Base-by-base conservation (phyloP, 2,888 invertebrate genomes). In the Diloba caeruleocephala region DNA sequence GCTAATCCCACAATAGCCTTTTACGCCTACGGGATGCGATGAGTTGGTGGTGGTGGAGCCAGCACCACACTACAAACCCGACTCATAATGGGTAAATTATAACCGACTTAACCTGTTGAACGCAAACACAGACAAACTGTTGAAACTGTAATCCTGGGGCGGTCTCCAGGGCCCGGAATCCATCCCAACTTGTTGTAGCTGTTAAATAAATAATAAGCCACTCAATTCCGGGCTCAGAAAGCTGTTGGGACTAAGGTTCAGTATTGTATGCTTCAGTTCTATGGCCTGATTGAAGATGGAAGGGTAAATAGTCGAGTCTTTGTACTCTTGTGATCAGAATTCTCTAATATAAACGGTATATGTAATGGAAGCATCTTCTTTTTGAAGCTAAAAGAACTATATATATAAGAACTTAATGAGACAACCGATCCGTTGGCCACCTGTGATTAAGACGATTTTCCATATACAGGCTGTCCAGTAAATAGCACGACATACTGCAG, bases 141-240 rank as follows among this genome's bases (percentile, higher is more conserved):
- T 34, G 44, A 7, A 4, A 49, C 14, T 29, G 37, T 49, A 61
- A 59, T 59, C 55, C 42, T 51, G 60, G 32, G 36, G 17, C 17
- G 3, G 13, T 56, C 65, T 46, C 59, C 17, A 9, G 48, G 43
- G 68, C 23, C 44, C 36, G 44, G 28, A 42, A 23, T 41, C 34
- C 34, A 41, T 45, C 25, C 29, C 29, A 54, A 65, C 54, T 58
- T 66, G 57, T 55, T 39, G 57, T 49, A 36, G 23, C 28, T 23
- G 25, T 38, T 71, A 68, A 68, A 71, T 71, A 71, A 68, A 71
- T 71, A 65, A 71, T 71, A 58, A 62, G 37, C 42, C 37, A 45
- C 68, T 61, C 64, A 61, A 51, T 55, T 25, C 33, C 31, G 26
- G n/a, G 26, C 19, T 29, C 3, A 38, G n/a, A 57, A 58, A 53